Evolutionary conservation across 1,140 invertebrate species (phyloP), one percentile per base, ranked within the genome.

Genomic region (Portunus trituberculatus): DNA sequence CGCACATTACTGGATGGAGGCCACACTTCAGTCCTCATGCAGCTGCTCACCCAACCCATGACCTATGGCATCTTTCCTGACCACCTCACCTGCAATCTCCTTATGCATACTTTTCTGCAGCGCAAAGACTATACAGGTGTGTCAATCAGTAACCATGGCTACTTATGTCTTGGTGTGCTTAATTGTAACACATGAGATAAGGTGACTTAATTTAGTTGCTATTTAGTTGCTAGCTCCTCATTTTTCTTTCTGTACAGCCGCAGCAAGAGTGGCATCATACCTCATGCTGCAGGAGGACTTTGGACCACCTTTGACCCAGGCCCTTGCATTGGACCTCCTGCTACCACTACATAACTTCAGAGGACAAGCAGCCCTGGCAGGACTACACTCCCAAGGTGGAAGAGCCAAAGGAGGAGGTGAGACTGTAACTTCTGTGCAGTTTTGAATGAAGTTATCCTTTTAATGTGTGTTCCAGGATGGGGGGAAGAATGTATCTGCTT

Each of bases 1-100:
- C 97, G 98, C 96, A 97, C 97, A 93, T 98, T 98, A 83, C 96
- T 99, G 0, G 97, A 98, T 76, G 97, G 97, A 96, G 97, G 97
- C 0, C 97, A 97, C 95, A 96, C 96, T 48, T 97, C 98, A 16
- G 97, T 98, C 46, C 97, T 99, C 25, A 96, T 99, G 1, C 97
- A 97, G 39, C 97, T 99, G 20, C 97, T 99, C 25, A 97, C 98
- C 96, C 98, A 99, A 96, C 98, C 99, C 90, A 97, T 99, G 20
- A 98, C 98, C 96, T 99, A 98, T 97, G 99, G 99, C 0, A 97
- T 99, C 48, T 99, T 99, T 96, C 97, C 98, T 25, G 99, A 99
- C 97, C 97, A 98, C 94, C 98, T 98, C 96, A 97, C 97, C 82
- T 98, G 98, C 82, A 99, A 99, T 97, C 97, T 99, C 16, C 97